These are phyloP conservation scores for Ichneumoninae sp. DNA, from an alignment of 2,888 invertebrate species.

Conservation along the genomic window DNA sequence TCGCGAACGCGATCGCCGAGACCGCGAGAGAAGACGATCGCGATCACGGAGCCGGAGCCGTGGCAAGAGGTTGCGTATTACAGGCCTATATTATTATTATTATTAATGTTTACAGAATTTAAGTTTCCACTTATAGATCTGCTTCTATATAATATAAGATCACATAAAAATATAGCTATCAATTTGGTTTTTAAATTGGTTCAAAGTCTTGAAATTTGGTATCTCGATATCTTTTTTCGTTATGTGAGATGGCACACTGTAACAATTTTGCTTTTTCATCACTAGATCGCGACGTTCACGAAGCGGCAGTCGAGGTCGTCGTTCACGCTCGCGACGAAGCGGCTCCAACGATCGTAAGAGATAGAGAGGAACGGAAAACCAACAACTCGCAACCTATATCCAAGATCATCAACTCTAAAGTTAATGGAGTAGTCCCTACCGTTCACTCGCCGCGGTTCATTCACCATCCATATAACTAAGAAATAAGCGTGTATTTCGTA, in stretches of 20 bases:
- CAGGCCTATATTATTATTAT: neutral
- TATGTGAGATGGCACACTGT: slow-evolving; percentile 23
- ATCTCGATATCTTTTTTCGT: neutral
- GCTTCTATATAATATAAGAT: too few species aligned
- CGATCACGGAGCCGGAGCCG: slow-evolving; percentile 83
- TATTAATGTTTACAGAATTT: too few species aligned
- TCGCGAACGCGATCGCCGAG: slow-evolving; percentile 83
- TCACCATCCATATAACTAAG: slow-evolving; percentile 57
- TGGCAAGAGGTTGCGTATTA: slow-evolving; percentile 79
- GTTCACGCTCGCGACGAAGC: slow-evolving; percentile 83
- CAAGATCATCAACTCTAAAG: slow-evolving; percentile 48
- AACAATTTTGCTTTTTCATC: slow-evolving; percentile 59
- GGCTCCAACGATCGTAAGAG: slow-evolving; percentile 83
- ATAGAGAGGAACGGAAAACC: slow-evolving; percentile 69
- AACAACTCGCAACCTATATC: slow-evolving; percentile 43
- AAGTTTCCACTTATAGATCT: too few species aligned
- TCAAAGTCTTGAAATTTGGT: too few species aligned
- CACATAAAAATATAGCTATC: too few species aligned
- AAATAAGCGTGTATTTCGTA: slow-evolving; percentile 62
- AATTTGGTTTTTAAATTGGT: too few species aligned
- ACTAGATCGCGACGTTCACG: slow-evolving; percentile 82
- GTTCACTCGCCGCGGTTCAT: slow-evolving; percentile 51
- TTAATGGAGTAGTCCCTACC: slow-evolving; percentile 50
- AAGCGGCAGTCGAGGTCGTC: slow-evolving; percentile 80
- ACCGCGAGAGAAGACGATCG: slow-evolving; percentile 78